Conservation (phyloP, 2,113 vertebrate genomes). For the Centropus bengalensis region DNA sequence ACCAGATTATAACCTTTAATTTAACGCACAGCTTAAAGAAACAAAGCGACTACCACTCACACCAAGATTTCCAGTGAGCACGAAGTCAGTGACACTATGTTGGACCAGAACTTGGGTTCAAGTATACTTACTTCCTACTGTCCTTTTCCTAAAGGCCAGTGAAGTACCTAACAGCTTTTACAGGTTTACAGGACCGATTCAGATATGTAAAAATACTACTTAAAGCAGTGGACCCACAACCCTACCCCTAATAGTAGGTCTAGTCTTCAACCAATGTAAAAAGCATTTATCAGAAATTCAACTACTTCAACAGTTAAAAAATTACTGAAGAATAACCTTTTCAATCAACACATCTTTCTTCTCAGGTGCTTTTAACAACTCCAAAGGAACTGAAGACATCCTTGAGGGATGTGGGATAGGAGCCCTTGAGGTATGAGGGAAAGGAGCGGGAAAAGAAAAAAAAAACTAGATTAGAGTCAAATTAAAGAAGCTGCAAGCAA, state of each 20-base stretch:
- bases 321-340: constrained; percentile 55
- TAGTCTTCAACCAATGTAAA: not conserved
- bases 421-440: too few species aligned
- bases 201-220: not conserved
- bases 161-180: not conserved
- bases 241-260: not conserved
- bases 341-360: not conserved
- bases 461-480: not conserved
- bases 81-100: not conserved
- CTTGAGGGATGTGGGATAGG: not conserved
- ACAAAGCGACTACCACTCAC: not conserved
- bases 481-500: not conserved
- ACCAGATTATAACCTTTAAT: not conserved
- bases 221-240: not conserved
- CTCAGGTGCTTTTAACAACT: not conserved
- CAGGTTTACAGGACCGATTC: not conserved
- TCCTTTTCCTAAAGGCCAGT: not conserved
- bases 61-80: not conserved
- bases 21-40: not conserved
- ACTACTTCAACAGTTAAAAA: not conserved
- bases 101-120: not conserved
- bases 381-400: not conserved
- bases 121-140: not conserved
- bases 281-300: not conserved
- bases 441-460: not conserved